A percentile compares a stretch with the other conserved stretches of the same genome.
These are phyloP conservation scores for Leiothrix lutea DNA, from an alignment of 2,113 vertebrate species.

Conservation along the genomic window DNA sequence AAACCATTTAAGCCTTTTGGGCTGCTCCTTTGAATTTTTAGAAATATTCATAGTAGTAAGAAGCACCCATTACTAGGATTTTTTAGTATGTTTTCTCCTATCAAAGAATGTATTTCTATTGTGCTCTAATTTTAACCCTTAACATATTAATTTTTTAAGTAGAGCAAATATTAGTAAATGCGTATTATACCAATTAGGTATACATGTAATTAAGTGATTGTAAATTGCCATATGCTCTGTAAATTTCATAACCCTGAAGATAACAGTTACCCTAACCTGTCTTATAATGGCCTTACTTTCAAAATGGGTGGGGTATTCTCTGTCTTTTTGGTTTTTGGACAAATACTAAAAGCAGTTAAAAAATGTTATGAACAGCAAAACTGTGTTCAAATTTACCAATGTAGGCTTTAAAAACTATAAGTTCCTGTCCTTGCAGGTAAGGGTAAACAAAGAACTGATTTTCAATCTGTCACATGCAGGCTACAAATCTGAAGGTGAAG, in stretches of 20 bases:
- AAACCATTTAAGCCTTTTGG: not conserved
- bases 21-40: not conserved
- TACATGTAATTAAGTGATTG: conserved; percentile 27
- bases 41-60: not conserved
- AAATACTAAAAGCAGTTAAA: not conserved
- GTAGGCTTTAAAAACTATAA: not conserved
- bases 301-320: not conserved
- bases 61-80: not conserved
- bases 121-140: not conserved
- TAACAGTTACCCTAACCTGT: not conserved
- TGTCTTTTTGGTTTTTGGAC: not conserved
- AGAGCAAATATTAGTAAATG: not conserved
- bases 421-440: not conserved
- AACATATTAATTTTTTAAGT: not conserved
- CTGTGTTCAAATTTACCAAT: not conserved
- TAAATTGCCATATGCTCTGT: conserved; percentile 28
- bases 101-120: not conserved
- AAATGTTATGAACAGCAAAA: not conserved
- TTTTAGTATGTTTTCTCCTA: not conserved
- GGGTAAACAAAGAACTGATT: not conserved
- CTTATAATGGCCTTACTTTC: not conserved
- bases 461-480: not conserved
- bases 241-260: conserved; percentile 8
- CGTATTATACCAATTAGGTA: not conserved
- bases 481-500: not conserved